Base-by-base conservation (phyloP, 1,140 invertebrate genomes). In the Spodoptera frugiperda region DNA sequence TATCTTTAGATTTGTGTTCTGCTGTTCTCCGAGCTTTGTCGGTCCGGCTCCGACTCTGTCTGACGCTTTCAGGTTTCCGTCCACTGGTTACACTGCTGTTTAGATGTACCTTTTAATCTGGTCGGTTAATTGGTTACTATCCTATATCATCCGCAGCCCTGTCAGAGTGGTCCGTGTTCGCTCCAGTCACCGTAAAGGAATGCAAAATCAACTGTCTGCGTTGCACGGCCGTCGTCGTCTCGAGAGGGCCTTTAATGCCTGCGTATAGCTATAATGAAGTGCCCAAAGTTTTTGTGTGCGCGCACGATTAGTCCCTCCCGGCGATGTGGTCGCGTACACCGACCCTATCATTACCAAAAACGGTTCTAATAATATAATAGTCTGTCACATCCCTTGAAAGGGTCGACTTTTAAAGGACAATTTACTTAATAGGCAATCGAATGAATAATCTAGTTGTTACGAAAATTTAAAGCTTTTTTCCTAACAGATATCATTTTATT, bases 351-450 rank as follows among this genome's bases (percentile, higher is more conserved):
- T 93, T 93, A 93, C 87, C 81, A 84, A 91, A 87, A 93, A 89
- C 89, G 90, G 87, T 93, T 89, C 92, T 93, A 93, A 93, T 93
- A 92, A 91, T 92, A 93, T 93, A 93, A 93, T 91, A 91, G 85
- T 87, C 87, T 93, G 92, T 94, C 90, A 90, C 90, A 91, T 87
- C 82, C 87, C 87, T 89, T 88, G 79, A 61, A 83, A 85, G 84
- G 83, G 88, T 91, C 89, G 86, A 86, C 81, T 89, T 88, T 82
- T 83, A 88, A 90, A 87, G 89, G 92, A 93, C 91, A 93, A 93
- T 93, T 93, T 93, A 84, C 88, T 78, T 91, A 90, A 91, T 91
- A 86, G 86, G 80, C 87, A 83, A 87, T 82, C 83, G 86, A 89
- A 89, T 92, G 91, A 92, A 78, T 86, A 8, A 39, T 39, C 33